phyloP scores from a whole-genome alignment of 2,113 vertebrate genomes.

The Alouatta palliata region DNA sequence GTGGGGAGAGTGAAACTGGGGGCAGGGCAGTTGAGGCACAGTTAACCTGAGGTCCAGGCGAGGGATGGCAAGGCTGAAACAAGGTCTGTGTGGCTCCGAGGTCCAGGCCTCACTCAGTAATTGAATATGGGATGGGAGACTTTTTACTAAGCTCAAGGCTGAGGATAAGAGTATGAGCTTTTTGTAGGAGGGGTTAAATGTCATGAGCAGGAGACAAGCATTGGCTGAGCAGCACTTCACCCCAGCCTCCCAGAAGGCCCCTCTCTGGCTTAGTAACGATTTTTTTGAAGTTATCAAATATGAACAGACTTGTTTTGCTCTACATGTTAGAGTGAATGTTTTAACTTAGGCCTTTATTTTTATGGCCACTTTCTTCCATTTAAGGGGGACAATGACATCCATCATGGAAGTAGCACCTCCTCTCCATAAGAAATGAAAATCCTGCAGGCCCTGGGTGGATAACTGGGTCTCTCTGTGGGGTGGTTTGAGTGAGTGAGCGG shows the following conservation, averaged over 20 bases:
- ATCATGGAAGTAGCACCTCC: too few relatives aligned
- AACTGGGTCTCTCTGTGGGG: rapidly evolving
- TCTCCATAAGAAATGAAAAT: not conserved
- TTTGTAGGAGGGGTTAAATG: slow-evolving; percentile 9
- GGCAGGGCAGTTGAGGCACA: not conserved
- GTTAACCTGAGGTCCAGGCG: not conserved
- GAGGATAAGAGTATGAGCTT: slow-evolving; percentile 10
- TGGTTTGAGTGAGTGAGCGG: not conserved
- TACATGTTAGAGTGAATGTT: not conserved
- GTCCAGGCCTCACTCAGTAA: not conserved
- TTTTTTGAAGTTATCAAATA: slow-evolving; percentile 39
- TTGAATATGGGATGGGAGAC: not conserved
- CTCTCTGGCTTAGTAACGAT: not conserved
- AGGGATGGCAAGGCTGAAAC: not conserved
- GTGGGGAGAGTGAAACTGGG: not conserved
- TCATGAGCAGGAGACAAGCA: not conserved
- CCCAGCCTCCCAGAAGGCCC: not conserved
- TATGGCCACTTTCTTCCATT: not conserved
- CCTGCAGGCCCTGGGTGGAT: rapidly evolving
- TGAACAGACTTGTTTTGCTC: not conserved
- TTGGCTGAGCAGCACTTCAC: not conserved
- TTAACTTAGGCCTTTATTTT: not conserved
- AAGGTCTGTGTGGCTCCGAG: not conserved
- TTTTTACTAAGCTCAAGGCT: not conserved
- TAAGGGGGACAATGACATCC: not conserved